phyloP scores from a whole-genome alignment of 1,140 invertebrate genomes.

The Trinorchestia longiramus region DNA sequence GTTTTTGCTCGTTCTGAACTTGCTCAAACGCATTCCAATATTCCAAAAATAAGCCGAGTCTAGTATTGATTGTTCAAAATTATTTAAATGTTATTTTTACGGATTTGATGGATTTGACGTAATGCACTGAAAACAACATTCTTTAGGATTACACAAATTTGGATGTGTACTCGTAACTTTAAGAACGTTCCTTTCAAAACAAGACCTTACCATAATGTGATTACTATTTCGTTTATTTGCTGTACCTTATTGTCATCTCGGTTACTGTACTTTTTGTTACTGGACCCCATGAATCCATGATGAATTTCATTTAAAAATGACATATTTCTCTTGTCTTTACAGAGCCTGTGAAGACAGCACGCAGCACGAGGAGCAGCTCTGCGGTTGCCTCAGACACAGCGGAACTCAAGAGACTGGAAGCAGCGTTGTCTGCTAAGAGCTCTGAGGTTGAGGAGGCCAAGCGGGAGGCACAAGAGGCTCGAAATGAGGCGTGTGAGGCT shows the following conservation, averaged over 20 bases:
- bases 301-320: background rate
- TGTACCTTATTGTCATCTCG: background rate
- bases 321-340: background rate
- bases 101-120: background rate
- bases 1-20: no score
- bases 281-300: background rate
- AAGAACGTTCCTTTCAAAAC: background rate
- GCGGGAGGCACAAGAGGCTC: conserved; percentile 27
- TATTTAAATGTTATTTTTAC: no score
- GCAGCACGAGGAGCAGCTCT: background rate
- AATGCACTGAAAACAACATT: background rate
- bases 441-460: conserved; percentile 32
- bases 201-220: background rate
- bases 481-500: conserved; percentile 26
- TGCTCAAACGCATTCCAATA: no score
- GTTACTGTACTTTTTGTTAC: background rate
- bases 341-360: conserved; percentile 29
- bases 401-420: conserved; percentile 48
- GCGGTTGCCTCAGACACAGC: background rate
- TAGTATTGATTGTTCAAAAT: no score
- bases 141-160: background rate
- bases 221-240: background rate
- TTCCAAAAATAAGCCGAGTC: no score
- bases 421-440: conserved; percentile 43
- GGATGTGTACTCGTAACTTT: background rate